These are phyloP conservation scores for Clinocottus analis DNA, from an alignment of 2,113 vertebrate genomes.

Conservation along the genomic window DNA sequence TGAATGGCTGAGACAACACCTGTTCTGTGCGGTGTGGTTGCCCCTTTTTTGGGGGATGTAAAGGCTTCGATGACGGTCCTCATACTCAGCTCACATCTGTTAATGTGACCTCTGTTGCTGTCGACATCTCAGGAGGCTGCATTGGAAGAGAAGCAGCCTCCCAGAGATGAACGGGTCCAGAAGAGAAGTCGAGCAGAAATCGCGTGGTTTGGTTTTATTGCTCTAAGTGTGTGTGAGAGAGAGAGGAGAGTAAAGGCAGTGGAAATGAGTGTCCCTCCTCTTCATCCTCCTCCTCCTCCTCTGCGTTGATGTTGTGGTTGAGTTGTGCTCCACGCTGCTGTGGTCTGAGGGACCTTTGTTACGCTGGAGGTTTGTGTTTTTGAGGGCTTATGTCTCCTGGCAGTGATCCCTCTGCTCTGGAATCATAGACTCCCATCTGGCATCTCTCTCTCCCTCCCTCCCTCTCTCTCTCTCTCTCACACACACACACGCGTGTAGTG, in stretches of 20 bases:
- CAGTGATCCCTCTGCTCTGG: conserved; percentile 34
- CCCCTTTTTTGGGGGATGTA: no score
- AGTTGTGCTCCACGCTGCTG: neutral
- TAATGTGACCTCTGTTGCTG: neutral
- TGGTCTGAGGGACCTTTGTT: conserved; percentile 32
- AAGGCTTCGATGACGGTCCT: no score
- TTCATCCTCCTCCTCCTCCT: neutral
- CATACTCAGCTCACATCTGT: no score
- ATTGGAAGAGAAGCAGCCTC: neutral
- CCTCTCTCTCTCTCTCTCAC: no score
- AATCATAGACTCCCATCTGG: conserved; percentile 42
- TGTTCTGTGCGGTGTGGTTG: no score
- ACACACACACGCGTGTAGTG: conserved; percentile 15
- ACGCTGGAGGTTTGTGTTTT: conserved; percentile 26
- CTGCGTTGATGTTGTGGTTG: conserved; percentile 16
- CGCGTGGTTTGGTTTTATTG: no score
- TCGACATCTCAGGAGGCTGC: neutral
- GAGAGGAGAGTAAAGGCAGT: neutral
- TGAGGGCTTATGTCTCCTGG: conserved; percentile 31
- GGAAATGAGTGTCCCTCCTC: neutral
- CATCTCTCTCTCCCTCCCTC: neutral
- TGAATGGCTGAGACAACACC: neutral
- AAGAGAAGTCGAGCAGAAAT: neutral
- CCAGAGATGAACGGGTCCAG: neutral
- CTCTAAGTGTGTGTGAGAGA: no score